phyloP scores from a whole-genome alignment of 1,140 invertebrate species.

The Heliconius himera region DNA sequence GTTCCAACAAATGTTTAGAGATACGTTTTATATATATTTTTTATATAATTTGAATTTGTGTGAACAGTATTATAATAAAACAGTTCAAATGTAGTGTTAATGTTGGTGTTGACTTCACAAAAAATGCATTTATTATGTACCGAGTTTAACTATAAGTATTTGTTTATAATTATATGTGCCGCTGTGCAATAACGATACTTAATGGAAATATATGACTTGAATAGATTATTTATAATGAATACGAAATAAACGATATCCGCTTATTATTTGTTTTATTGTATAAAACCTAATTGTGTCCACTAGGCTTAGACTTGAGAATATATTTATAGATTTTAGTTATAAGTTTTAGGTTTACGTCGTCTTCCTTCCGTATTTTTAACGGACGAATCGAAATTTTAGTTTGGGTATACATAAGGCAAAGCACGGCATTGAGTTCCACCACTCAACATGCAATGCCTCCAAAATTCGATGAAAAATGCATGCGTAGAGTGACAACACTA shows the following conservation, averaged over 20 bases:
- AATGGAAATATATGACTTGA: slow-evolving; percentile 35
- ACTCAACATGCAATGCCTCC: too few relatives aligned
- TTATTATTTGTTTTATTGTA: slow-evolving; percentile 30
- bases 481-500: too few relatives aligned
- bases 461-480: too few relatives aligned
- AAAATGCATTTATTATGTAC: slow-evolving; percentile 38
- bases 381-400: too few relatives aligned
- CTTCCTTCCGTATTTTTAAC: too few relatives aligned
- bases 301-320: not conserved
- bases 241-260: slow-evolving; percentile 36
- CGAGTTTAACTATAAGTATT: slow-evolving; percentile 20
- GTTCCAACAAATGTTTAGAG: slow-evolving; percentile 23
- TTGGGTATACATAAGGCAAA: too few relatives aligned
- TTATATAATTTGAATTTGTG: slow-evolving; percentile 24
- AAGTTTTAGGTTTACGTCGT: too few relatives aligned
- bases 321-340: too few relatives aligned
- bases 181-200: slow-evolving; percentile 39
- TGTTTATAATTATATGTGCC: slow-evolving; percentile 23
- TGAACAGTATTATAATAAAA: slow-evolving; percentile 25
- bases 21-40: slow-evolving; percentile 20
- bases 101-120: slow-evolving; percentile 22
- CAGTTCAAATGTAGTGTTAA: slow-evolving; percentile 29
- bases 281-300: not conserved
- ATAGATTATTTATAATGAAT: slow-evolving; percentile 36
- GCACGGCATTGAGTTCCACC: too few relatives aligned